Evolutionary conservation across 2,888 invertebrate species (phyloP).

Genomic region (Ormyrus thymus): DNA sequence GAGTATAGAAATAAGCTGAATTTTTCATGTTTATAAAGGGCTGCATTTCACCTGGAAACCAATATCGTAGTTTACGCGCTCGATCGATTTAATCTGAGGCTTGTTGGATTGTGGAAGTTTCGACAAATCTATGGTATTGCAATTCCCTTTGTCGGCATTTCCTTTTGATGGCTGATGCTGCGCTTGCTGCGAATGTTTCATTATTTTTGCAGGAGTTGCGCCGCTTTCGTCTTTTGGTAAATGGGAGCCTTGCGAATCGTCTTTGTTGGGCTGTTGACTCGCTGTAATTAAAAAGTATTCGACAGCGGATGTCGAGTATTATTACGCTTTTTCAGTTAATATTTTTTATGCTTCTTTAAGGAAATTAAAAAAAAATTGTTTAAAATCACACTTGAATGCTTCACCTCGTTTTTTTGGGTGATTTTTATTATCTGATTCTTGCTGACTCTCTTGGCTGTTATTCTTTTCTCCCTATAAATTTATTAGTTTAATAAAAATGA

Average conservation of each 20-base stretch:
- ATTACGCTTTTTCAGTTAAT: too few species aligned
- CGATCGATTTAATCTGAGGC: conserved; percentile 37
- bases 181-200: neutral
- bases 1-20: neutral
- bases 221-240: neutral
- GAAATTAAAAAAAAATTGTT: conserved; percentile 2
- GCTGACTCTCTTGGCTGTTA: conserved; percentile 4
- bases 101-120: conserved; percentile 33
- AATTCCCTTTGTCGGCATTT: neutral
- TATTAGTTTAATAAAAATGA: neutral
- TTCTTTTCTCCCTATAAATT: neutral
- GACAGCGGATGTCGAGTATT: neutral
- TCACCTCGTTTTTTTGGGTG: conserved; percentile 1
- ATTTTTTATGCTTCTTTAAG: too few species aligned
- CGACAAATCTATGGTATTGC: conserved; percentile 18
- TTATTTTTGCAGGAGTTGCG: conserved; percentile 37
- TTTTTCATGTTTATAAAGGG: too few species aligned
- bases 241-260: neutral
- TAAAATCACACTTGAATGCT: neutral
- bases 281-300: conserved; percentile 7
- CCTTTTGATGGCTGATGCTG: neutral
- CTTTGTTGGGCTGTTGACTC: neutral
- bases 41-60: too few species aligned
- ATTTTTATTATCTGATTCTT: neutral
- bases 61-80: conserved; percentile 24